These are phyloP conservation scores for Lycaena phlaeas DNA, from an alignment of 2,888 invertebrate species.

Conservation along the genomic window DNA sequence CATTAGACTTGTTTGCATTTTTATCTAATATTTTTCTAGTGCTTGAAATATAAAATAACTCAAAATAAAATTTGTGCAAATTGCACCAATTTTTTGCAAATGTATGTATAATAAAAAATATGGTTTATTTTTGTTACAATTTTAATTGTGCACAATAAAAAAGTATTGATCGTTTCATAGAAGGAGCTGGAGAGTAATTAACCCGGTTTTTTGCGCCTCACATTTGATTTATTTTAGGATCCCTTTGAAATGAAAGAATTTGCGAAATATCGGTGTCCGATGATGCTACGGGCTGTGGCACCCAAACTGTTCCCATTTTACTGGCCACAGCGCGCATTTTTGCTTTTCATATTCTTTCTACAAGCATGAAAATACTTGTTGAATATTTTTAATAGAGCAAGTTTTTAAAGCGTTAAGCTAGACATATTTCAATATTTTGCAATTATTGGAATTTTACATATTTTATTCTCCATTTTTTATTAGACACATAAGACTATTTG, in stretches of 20 bases:
- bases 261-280: slow-evolving; percentile 64
- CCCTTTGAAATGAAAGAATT: slow-evolving; percentile 65
- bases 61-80: not conserved
- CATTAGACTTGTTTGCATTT: no score
- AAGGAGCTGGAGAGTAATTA: slow-evolving; percentile 61
- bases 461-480: no score
- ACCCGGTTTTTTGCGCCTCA: slow-evolving; percentile 65
- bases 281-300: slow-evolving; percentile 33
- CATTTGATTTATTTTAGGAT: slow-evolving; percentile 69
- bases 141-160: slow-evolving; percentile 30
- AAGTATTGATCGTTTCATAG: slow-evolving; percentile 56
- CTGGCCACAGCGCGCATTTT: no score
- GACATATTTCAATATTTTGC: no score
- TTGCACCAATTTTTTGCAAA: not conserved
- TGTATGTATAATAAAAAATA: slow-evolving; percentile 1
- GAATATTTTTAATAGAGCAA: no score
- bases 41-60: no score
- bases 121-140: slow-evolving; percentile 7
- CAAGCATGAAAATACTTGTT: no score
- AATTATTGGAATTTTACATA: no score
- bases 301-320: slow-evolving; percentile 43
- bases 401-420: no score
- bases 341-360: no score
- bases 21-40: no score
- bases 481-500: no score